Base-by-base conservation (phyloP, 1,140 invertebrate species). In the Notospermus geniculatus region DNA sequence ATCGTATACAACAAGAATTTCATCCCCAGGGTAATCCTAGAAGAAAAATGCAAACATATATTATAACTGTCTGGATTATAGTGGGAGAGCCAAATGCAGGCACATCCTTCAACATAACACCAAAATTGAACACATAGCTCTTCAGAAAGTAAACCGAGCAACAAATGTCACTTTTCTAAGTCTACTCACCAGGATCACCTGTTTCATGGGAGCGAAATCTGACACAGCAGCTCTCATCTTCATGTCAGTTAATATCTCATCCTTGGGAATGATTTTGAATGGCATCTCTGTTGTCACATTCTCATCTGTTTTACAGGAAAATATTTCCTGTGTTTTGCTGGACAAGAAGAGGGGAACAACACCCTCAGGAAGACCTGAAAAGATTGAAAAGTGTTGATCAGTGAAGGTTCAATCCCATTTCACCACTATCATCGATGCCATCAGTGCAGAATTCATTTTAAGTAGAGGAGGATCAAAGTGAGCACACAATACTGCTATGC, bases 1-100 rank as follows among this genome's bases (percentile, higher is more conserved):
- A 65, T 82, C 80, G 66, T 77, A 80, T 15, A 77, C 71, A 11
- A 82, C 60, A 50, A 80, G 54, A 27, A 82, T 72, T 54, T 81
- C 78, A 61, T 80, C 77, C 52, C 69, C 73, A 2, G 77, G 72
- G 58, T 80, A 82, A 45, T 79, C 71, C 76, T 80, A 64, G 19
- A 68, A 68, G 54, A 54, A n/a, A n/a, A n/a, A n/a, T n/a, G n/a
- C n/a, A n/a, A n/a, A n/a, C n/a, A n/a, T n/a, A n/a, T n/a, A n/a
- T n/a, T n/a, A n/a, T n/a, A n/a, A n/a, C n/a, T n/a, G n/a, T n/a
- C n/a, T n/a, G n/a, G n/a, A n/a, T n/a, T n/a, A n/a, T n/a, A n/a
- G n/a, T n/a, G n/a, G n/a, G n/a, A n/a, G n/a, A n/a, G n/a, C n/a
- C n/a, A n/a, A n/a, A n/a, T n/a, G n/a, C n/a, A n/a, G n/a, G n/a